phyloP scores from a whole-genome alignment of 2,797 vertebrate species.

The Syngnathus rostellatus region DNA sequence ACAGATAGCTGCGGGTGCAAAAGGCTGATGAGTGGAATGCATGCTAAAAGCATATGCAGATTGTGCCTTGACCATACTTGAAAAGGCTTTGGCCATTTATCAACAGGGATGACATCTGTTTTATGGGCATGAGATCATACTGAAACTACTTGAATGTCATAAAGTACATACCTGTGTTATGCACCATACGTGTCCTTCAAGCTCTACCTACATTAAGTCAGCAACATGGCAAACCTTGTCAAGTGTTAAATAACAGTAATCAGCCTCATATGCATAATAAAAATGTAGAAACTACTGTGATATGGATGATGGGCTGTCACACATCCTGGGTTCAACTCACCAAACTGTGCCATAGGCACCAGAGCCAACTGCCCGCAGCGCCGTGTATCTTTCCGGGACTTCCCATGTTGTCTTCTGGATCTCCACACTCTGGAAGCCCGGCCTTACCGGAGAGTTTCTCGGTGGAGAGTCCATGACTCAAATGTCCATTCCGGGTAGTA shows the following conservation, averaged over 20 bases:
- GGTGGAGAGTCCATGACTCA: conserved; percentile 35
- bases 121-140: neutral
- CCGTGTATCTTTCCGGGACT: conserved; percentile 59
- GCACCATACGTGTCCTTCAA: neutral
- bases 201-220: neutral
- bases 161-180: neutral
- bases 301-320: neutral
- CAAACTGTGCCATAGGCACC: conserved; percentile 79
- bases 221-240: neutral
- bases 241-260: neutral
- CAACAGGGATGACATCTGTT: neutral
- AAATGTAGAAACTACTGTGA: neutral
- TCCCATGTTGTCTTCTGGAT: conserved; percentile 78
- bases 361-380: conserved; percentile 66
- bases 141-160: neutral
- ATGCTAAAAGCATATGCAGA: conserved; percentile 4
- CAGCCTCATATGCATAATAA: neutral
- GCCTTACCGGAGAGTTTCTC: conserved; percentile 49
- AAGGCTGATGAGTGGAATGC: conserved; percentile 16
- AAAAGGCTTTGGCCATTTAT: neutral
- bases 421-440: conserved; percentile 65
- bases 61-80: conserved; percentile 12
- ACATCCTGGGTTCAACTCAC: conserved; percentile 49
- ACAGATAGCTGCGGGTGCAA: neutral
- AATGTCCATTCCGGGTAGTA: neutral